Evolutionary conservation across 2,797 vertebrate species (phyloP).

Genomic region (Loriculus beryllinus): DNA sequence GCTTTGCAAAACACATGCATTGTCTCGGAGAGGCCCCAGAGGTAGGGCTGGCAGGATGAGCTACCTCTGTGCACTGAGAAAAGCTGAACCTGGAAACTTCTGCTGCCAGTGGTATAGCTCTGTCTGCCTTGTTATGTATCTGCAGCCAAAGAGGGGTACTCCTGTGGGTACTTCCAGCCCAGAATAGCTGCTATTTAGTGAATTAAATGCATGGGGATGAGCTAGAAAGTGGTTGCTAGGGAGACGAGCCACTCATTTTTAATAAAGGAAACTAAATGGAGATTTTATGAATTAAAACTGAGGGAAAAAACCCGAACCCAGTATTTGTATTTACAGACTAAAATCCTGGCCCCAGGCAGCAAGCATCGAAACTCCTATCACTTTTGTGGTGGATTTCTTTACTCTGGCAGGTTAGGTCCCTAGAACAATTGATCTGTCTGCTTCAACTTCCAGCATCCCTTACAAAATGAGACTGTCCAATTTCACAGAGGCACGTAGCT

Average conservation of each 20-base stretch:
- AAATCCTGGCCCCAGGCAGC: not conserved
- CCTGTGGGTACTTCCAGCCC: not conserved
- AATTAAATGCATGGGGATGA: not conserved
- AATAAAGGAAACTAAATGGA: not conserved
- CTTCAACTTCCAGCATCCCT: not conserved
- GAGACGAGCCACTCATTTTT: not conserved
- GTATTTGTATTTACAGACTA: not conserved
- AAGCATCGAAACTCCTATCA: fast-evolving
- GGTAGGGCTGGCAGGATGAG: not conserved
- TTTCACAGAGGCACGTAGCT: fast-evolving
- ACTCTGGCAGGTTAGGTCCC: not conserved
- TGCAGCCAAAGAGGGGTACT: not conserved
- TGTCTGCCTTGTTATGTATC: not conserved
- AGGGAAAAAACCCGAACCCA: fast-evolving
- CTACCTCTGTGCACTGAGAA: not conserved
- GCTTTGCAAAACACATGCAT: not conserved
- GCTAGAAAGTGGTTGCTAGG: not conserved
- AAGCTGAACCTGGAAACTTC: not conserved
- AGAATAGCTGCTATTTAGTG: fast-evolving
- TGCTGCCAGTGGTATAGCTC: not conserved
- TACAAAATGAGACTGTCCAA: fast-evolving
- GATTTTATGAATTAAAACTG: not conserved
- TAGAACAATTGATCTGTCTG: not conserved
- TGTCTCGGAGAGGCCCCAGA: not conserved
- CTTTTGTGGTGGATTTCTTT: not conserved